phyloP scores from a whole-genome alignment of 2,888 invertebrate species.

The Drosophila infuscata region DNA sequence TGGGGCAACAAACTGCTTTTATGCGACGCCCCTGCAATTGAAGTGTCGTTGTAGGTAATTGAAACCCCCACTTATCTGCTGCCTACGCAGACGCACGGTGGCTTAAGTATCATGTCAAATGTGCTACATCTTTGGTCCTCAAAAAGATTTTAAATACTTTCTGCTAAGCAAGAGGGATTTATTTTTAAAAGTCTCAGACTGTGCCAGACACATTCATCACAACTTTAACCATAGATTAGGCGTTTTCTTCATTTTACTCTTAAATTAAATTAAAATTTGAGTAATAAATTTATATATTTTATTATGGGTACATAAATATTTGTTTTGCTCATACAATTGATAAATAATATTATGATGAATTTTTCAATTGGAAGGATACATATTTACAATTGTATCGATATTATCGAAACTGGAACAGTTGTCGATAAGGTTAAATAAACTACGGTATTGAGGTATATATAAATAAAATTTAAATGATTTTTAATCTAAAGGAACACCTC shows the following conservation, averaged over 20 bases:
- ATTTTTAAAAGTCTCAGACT: neutral
- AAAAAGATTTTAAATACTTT: neutral
- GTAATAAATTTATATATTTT: neutral
- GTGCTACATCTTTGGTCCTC: neutral
- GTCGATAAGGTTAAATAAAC: neutral
- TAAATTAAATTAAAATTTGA: neutral
- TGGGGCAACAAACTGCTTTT: conserved; percentile 71
- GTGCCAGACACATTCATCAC: neutral
- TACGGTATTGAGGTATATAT: neutral
- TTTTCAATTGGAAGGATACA: neutral
- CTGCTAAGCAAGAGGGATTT: neutral
- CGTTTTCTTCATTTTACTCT: neutral
- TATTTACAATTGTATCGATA: neutral
- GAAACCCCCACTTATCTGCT: conserved; percentile 38
- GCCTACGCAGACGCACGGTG: conserved; percentile 49
- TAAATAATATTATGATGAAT: neutral
- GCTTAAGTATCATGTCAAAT: conserved; percentile 24
- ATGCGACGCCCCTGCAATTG: conserved; percentile 64
- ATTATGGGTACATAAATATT: neutral
- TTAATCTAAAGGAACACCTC: neutral
- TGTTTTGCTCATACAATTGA: neutral
- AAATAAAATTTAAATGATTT: neutral
- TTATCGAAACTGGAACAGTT: neutral
- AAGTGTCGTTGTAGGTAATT: conserved; percentile 42
- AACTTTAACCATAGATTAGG: neutral